Base-by-base conservation (phyloP, 2,888 invertebrate species). In the Leistus spinibarbis region DNA sequence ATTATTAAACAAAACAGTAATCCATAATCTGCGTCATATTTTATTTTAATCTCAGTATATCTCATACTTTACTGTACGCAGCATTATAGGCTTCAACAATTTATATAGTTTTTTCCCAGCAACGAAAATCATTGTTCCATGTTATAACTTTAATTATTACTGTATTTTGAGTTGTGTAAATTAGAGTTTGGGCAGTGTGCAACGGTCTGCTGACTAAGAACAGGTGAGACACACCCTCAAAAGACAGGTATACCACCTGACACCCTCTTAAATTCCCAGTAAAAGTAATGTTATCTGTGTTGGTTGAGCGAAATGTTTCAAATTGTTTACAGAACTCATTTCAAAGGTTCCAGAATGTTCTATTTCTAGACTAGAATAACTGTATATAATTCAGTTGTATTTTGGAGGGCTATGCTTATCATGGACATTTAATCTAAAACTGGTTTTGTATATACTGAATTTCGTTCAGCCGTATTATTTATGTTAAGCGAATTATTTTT, bases 241-340 rank as follows among this genome's bases (percentile, higher is more conserved):
- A 20, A 20, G 9, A 54, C 66, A 66, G 66, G 66, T 66, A 66
- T 66, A 53, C 66, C 53, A 66, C 66, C 53, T 66, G 66, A 66
- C 54, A 40, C 53, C 53, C 40, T 13, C 13, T 10, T 1, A 27
- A 57, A 57, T 13, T 57, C 7, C 57, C 57, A 5, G 16, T 20
- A 4, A 57, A 57, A 57, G 0, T 20, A 56, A 56, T 17, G 16
- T 13, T 53, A 10, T 53, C 9, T 24, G 24, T 3, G 24, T 24
- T 24, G 24, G 24, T 24, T 10, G 13, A 13, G 13, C 54, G 13
- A 57, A 20, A 57, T 19, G 9, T 17, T 19, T 57, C 1, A 17
- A 20, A 19, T 57, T 57, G 20, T 20, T 57, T 57, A 17, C 16
- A 56, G 9, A 56, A 17, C 62, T 13, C 2, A 20, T n/a, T n/a